These are phyloP conservation scores for Agelas oroides DNA, from an alignment of 37 sponge, comb jelly and placozoan species.

Conservation along the genomic window DNA sequence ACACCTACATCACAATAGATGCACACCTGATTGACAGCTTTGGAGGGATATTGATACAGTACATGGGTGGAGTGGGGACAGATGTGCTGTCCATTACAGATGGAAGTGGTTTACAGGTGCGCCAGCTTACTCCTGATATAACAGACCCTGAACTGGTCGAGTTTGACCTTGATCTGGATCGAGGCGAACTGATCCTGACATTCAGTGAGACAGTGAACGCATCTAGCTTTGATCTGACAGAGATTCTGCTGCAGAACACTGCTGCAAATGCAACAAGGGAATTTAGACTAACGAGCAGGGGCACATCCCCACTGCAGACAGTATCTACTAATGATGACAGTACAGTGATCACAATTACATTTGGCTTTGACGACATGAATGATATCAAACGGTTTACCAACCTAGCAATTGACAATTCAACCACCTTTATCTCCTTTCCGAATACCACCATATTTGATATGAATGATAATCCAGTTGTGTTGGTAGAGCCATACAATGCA, in stretches of 20 bases:
- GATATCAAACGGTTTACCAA: slow-evolving; percentile 76
- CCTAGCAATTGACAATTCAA: slow-evolving; percentile 51
- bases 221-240: slow-evolving; percentile 49
- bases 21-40: slow-evolving; percentile 72
- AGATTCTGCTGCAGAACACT: slow-evolving; percentile 52
- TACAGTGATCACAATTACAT: slow-evolving; percentile 55
- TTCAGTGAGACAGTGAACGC: slow-evolving; percentile 92
- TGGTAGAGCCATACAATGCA: slow-evolving; percentile 29
- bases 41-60: slow-evolving; percentile 19
- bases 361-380: slow-evolving; percentile 85
- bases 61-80: slow-evolving; percentile 5
- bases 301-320: slow-evolving; percentile 6
- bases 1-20: slow-evolving; percentile 76
- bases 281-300: slow-evolving; percentile 42
- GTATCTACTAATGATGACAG: slow-evolving; percentile 47
- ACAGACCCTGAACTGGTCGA: slow-evolving; percentile 66
- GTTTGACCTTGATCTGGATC: slow-evolving; percentile 78
- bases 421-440: slow-evolving; percentile 67
- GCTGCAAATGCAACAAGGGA: slow-evolving; percentile 47
- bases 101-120: slow-evolving; percentile 62
- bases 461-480: slow-evolving; percentile 60
- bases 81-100: slow-evolving; percentile 76
- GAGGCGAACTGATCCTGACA: slow-evolving; percentile 60
- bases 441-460: slow-evolving; percentile 80
- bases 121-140: slow-evolving; percentile 66